These are phyloP conservation scores for Acanthiza pusilla DNA, from an alignment of 2,797 vertebrate species.

Conservation along the genomic window DNA sequence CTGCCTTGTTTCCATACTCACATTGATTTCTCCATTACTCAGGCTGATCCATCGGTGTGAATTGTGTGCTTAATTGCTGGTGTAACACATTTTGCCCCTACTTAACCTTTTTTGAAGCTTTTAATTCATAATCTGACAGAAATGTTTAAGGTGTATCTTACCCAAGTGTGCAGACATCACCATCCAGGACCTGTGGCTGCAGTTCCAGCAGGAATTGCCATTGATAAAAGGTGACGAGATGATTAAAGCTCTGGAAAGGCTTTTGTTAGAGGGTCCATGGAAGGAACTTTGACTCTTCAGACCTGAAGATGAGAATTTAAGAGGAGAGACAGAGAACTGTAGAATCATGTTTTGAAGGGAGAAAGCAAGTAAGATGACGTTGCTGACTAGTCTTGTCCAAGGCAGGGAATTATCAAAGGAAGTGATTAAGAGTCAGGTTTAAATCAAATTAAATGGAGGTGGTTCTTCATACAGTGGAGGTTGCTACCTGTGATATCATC, in stretches of 20 bases:
- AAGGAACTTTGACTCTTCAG: not conserved
- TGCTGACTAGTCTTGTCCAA: not conserved
- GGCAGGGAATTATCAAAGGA: not conserved
- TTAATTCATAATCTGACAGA: not conserved
- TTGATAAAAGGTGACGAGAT: not conserved
- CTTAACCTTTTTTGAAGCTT: not conserved
- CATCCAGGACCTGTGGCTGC: not conserved
- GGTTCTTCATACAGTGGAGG: not conserved
- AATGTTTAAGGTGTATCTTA: not conserved
- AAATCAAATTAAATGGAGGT: not conserved
- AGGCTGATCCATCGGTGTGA: not conserved
- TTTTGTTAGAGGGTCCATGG: not conserved
- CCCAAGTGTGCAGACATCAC: not conserved
- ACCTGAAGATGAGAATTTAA: not conserved
- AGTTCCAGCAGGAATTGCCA: not conserved
- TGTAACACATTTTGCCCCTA: not conserved
- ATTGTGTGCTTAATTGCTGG: not conserved
- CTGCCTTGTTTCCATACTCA: not conserved
- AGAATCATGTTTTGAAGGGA: not conserved
- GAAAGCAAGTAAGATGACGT: not conserved
- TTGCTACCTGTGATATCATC: not conserved
- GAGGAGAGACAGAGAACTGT: not conserved
- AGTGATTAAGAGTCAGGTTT: not conserved
- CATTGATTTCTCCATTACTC: not conserved
- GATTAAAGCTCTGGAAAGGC: not conserved